Percentiles rank a stretch among this genome's conserved stretches.
These are phyloP conservation scores for Noctilio leporinus DNA, from an alignment of 2,113 vertebrate species.

Conservation along the genomic window DNA sequence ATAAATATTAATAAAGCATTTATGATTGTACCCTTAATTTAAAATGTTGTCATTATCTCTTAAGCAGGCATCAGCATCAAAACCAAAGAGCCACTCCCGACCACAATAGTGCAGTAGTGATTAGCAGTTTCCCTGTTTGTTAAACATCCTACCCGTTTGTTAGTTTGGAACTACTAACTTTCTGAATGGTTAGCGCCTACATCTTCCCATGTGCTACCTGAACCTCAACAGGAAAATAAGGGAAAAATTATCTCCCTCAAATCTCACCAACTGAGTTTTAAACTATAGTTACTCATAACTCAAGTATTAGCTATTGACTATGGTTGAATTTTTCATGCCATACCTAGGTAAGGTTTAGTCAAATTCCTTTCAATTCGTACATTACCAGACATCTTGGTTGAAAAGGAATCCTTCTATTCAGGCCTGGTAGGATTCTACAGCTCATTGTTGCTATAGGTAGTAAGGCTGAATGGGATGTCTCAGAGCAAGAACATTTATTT, in stretches of 20 bases:
- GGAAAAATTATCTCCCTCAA: background rate
- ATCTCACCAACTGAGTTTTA: background rate
- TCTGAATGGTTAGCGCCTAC: background rate
- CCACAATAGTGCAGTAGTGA: background rate
- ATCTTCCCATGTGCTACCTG: background rate
- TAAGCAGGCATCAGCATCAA: background rate
- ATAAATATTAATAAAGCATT: slow-evolving; percentile 59
- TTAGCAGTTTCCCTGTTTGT: background rate
- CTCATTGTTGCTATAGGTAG: slow-evolving; percentile 60
- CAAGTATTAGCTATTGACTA: background rate
- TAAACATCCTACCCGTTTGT: background rate
- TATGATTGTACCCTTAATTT: slow-evolving; percentile 38
- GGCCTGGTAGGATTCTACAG: background rate
- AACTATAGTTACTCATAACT: background rate
- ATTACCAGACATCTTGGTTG: slow-evolving; percentile 30
- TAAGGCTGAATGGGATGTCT: slow-evolving; percentile 57
- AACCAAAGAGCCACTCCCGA: background rate
- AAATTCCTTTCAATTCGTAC: slow-evolving; percentile 39
- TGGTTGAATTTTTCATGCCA: slow-evolving; percentile 27
- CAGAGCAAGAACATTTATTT: slow-evolving; percentile 71
- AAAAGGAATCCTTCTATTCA: slow-evolving; percentile 35
- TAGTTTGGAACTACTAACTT: background rate
- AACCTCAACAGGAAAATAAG: background rate
- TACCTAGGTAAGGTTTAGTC: background rate
- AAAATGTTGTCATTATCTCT: slow-evolving; percentile 39